Evolutionary conservation across 2,888 invertebrate genomes (phyloP).

Genomic region (Epistrophe grossulariae): DNA sequence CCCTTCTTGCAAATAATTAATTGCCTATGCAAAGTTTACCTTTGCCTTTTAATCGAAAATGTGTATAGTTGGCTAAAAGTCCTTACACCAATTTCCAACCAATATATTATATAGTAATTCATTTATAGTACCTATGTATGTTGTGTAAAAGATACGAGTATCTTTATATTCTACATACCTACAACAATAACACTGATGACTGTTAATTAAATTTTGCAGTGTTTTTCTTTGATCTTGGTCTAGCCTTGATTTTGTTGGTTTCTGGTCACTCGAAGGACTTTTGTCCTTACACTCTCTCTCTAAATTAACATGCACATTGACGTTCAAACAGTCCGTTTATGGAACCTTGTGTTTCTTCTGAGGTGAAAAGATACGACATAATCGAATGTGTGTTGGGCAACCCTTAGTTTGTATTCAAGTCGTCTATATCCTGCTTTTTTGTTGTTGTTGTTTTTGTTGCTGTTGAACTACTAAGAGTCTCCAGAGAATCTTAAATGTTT

Average conservation of each 20-base stretch:
- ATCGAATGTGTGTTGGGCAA: constrained; percentile 34
- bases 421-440: not conserved
- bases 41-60: constrained; percentile 39
- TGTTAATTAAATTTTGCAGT: constrained; percentile 74
- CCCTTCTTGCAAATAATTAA: constrained; percentile 66
- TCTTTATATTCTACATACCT: not conserved
- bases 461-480: constrained; percentile 51
- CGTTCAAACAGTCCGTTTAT: constrained; percentile 20
- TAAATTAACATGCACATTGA: constrained; percentile 59
- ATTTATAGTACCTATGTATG: constrained; percentile 25
- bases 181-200: constrained; percentile 31
- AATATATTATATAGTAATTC: constrained; percentile 31
- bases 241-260: constrained; percentile 52
- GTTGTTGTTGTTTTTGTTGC: constrained; percentile 4
- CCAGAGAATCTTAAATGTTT: constrained; percentile 65
- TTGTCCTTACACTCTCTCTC: constrained; percentile 17
- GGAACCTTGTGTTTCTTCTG: constrained; percentile 1
- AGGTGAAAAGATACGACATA: constrained; percentile 39
- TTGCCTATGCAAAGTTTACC: constrained; percentile 63
- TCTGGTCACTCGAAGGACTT: constrained; percentile 48
- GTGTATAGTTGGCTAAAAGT: constrained; percentile 28
- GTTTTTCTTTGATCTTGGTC: constrained; percentile 72
- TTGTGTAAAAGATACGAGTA: constrained; percentile 27
- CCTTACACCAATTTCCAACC: constrained; percentile 54
- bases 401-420: constrained; percentile 68